Evolutionary conservation across 2,888 invertebrate genomes (phyloP), one percentile per base, ranked within the genome.

Genomic region (Thelaira solivaga): DNA sequence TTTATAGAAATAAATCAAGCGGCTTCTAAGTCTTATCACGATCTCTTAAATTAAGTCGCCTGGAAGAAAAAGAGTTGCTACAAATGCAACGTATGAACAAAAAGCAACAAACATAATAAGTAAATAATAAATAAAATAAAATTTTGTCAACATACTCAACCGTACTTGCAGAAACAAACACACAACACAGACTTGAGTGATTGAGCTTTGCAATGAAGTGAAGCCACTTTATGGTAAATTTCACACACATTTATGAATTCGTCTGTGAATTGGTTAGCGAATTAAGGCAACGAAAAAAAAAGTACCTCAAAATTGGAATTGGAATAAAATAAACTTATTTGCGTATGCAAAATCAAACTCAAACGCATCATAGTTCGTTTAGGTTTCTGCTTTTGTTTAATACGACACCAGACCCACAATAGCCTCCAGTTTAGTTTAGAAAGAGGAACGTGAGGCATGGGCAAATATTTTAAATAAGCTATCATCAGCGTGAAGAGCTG

Each of bases 11-110:
- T 86, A 86, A 86, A 86, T 86, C 86, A 86, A 86, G 86, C 85
- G 86, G 87, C 87, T 86, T 86, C 86, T 86, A 87, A 87, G 83
- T 87, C 87, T 86, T 87, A 86, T 86, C 86, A 86, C 86, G 86
- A 86, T 86, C 86, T 86, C 86, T 84, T 86, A 86, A 86, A 86
- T 86, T 87, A 82, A 82, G 82, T 79, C 80, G 82, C 82, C 79
- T 77, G 51, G 36, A 72, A 64, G 67, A 77, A 77, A 68, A 72
- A 72, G 31, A 77, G 62, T 73, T 74, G 76, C 71, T 71, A 67
- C 79, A 79, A 74, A 80, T 75, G 79, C 80, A 81, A 64, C 78
- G 53, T 69, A 61, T 45, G 59, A 67, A 69, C 71, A 22, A 41
- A 36, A 36, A 36, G n/a, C n/a, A n/a, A n/a, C n/a, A n/a, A n/a